Evolutionary conservation across 2,797 vertebrate species (phyloP).

Genomic region (Sebastes elongatus): DNA sequence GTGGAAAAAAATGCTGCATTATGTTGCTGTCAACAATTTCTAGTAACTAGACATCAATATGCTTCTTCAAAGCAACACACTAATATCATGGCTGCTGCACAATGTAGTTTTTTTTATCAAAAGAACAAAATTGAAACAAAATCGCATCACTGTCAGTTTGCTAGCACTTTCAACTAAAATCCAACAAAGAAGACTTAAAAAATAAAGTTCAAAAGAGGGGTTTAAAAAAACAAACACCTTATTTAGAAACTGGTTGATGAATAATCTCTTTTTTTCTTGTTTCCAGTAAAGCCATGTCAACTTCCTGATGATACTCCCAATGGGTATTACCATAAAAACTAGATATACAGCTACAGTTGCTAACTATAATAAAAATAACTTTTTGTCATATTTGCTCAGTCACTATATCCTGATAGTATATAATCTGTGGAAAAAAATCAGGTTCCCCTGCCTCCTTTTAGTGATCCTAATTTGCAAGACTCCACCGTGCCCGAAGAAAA

Average conservation of each 20-base stretch:
- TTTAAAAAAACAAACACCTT: neutral
- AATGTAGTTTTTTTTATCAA: neutral
- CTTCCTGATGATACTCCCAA: constrained; percentile 67
- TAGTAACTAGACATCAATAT: neutral
- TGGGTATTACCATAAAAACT: constrained; percentile 39
- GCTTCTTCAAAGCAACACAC: neutral
- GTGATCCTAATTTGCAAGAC: too few relatives aligned
- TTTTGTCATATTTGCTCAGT: too few relatives aligned
- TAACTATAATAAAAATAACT: too few relatives aligned
- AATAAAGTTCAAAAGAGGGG: neutral
- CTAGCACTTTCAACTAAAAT: neutral
- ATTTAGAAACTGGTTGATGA: neutral
- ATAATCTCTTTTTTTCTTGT: neutral
- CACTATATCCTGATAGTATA: too few relatives aligned
- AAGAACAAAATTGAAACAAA: neutral
- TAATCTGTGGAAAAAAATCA: too few relatives aligned
- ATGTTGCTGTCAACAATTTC: neutral
- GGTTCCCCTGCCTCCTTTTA: too few relatives aligned
- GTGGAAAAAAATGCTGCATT: too few relatives aligned
- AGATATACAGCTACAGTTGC: too few relatives aligned
- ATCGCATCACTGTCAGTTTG: neutral
- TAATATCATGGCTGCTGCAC: neutral
- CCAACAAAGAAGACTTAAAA: neutral
- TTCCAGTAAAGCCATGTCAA: constrained; percentile 69
- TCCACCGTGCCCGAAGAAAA: too few relatives aligned